Evolutionary conservation across 2,113 vertebrate genomes (phyloP).

Genomic region (Smithornis capensis): DNA sequence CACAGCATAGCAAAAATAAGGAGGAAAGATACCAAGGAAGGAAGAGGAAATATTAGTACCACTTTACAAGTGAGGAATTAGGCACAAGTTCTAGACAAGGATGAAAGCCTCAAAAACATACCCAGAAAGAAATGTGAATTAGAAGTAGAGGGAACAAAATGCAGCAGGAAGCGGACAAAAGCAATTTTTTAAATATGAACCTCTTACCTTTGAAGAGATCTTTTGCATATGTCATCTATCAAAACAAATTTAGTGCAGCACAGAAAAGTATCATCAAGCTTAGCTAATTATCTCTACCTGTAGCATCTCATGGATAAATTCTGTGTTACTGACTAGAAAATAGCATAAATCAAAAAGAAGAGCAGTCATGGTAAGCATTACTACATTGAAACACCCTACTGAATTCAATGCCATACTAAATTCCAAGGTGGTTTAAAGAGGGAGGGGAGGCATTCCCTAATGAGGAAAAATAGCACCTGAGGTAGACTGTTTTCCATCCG

Average conservation of each 20-base stretch:
- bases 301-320: neutral
- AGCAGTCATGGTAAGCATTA: neutral
- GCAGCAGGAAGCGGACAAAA: neutral
- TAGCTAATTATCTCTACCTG: neutral
- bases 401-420: neutral
- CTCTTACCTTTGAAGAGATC: neutral
- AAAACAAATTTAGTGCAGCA: neutral
- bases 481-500: neutral
- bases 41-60: neutral
- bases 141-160: neutral
- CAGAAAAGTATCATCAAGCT: neutral
- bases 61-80: neutral
- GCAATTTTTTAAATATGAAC: neutral
- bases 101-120: neutral
- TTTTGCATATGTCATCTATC: neutral
- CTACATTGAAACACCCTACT: neutral
- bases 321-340: neutral
- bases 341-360: neutral
- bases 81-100: neutral
- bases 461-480: neutral
- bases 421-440: neutral
- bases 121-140: neutral
- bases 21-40: neutral
- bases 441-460: fast-evolving
- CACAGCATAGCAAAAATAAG: neutral